Conservation (phyloP, 2,113 vertebrate genomes). For the Danionella cerebrum region DNA sequence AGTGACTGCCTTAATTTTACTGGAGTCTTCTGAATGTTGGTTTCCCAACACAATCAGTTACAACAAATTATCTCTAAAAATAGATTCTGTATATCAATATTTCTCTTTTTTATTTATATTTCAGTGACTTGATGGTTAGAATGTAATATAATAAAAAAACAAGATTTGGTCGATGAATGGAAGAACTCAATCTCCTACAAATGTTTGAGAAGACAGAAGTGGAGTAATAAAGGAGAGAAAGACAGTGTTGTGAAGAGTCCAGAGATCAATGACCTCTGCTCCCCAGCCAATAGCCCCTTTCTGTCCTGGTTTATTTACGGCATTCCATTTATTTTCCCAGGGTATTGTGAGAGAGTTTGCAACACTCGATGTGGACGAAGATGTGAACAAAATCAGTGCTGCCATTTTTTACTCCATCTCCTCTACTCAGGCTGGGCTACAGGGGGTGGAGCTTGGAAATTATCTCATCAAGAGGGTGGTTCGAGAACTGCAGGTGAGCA, state of each 20-base stretch:
- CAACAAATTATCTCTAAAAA: too few relatives aligned
- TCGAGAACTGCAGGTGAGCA: slow-evolving; percentile 82
- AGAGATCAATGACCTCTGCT: background rate
- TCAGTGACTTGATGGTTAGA: too few relatives aligned
- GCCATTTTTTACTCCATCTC: slow-evolving; percentile 95
- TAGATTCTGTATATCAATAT: too few relatives aligned
- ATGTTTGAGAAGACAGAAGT: background rate
- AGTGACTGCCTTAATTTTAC: too few relatives aligned
- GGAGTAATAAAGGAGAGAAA: background rate
- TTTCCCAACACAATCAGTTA: too few relatives aligned
- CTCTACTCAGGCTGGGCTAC: slow-evolving; percentile 85
- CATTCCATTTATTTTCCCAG: slow-evolving; percentile 52
- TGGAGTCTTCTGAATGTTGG: too few relatives aligned
- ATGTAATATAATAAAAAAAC: background rate
- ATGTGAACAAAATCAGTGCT: slow-evolving; percentile 70
- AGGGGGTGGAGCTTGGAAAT: slow-evolving; percentile 89
- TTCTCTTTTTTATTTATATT: too few relatives aligned
- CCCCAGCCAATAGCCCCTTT: background rate
- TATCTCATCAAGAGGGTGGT: slow-evolving; percentile 92
- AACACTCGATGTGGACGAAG: slow-evolving; percentile 68
- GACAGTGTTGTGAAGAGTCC: background rate
- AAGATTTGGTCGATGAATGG: background rate
- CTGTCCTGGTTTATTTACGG: background rate
- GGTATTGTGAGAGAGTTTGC: slow-evolving; percentile 79
- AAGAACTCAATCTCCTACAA: background rate